Percentiles rank a stretch among this genome's conserved stretches.
Evolutionary conservation across 2,797 vertebrate species (phyloP).

Genomic region (Dromococcyx pavoninus): DNA sequence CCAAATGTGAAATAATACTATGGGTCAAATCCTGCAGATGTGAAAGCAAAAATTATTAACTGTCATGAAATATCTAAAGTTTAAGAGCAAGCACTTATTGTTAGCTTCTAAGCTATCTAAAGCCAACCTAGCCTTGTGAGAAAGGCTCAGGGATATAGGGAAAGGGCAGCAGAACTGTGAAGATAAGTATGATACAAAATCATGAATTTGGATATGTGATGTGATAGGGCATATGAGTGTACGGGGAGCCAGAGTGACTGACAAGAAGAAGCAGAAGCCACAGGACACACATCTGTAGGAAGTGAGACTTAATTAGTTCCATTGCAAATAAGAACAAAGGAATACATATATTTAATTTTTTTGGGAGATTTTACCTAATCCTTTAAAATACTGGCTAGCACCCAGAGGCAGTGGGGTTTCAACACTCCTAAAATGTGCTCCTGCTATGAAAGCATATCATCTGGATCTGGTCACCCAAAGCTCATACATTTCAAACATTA

Average conservation of each 20-base stretch:
- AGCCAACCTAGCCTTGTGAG: not conserved
- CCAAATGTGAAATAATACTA: not conserved
- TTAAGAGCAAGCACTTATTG: not conserved
- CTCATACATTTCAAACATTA: not conserved
- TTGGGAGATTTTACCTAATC: not conserved
- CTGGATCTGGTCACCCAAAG: not conserved
- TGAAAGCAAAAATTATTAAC: not conserved
- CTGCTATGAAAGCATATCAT: not conserved
- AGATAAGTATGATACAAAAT: not conserved
- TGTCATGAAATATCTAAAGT: not conserved
- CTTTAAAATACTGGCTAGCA: not conserved
- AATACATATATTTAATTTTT: not conserved
- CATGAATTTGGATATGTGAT: not conserved
- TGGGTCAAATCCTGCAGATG: not conserved
- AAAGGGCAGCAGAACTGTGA: not conserved
- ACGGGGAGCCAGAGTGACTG: not conserved
- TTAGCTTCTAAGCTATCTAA: not conserved
- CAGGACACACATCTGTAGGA: not conserved
- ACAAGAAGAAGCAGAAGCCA: not conserved
- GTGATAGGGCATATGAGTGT: not conserved
- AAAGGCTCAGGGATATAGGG: not conserved
- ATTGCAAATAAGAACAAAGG: not conserved
- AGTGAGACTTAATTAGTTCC: not conserved
- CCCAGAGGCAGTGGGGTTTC: not conserved
- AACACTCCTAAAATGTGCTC: not conserved